Evolutionary conservation across 1,140 invertebrate species (phyloP).

Genomic region (Helicoverpa armigera): DNA sequence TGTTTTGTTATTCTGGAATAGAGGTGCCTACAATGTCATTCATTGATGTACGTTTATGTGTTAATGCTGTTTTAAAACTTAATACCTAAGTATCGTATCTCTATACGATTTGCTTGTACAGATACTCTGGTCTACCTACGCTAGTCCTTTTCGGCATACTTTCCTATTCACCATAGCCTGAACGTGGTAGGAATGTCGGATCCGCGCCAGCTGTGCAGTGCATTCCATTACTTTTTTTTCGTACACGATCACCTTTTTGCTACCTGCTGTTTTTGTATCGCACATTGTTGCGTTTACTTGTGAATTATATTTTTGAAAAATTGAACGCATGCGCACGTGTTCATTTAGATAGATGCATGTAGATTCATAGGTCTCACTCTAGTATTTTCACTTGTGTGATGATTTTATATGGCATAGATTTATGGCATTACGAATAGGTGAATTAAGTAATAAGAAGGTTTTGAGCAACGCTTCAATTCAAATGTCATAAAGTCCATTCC

Average conservation of each 20-base stretch:
- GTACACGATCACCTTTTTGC: constrained; percentile 73
- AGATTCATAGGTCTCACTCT: neutral
- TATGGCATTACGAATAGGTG: too few relatives aligned
- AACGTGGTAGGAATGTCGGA: constrained; percentile 70
- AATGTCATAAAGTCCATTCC: too few relatives aligned
- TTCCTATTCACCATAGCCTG: constrained; percentile 53
- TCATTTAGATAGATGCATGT: neutral
- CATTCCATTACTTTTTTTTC: constrained; percentile 78
- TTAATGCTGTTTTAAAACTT: neutral
- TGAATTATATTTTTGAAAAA: constrained; percentile 53
- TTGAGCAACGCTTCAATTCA: too few relatives aligned
- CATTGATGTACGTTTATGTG: neutral
- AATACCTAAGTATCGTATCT: neutral
- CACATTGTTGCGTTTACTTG: constrained; percentile 61
- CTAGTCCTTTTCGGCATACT: neutral
- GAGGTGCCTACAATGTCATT: too few relatives aligned
- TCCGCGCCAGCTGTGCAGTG: constrained; percentile 82
- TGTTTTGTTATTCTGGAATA: neutral
- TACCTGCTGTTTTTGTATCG: constrained; percentile 73
- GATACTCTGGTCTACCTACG: constrained; percentile 7
- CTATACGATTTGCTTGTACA: neutral
- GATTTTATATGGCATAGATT: neutral
- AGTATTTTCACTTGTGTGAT: neutral
- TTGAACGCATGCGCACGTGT: constrained; percentile 26
- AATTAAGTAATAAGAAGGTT: too few relatives aligned